Conservation (phyloP, 2,797 vertebrate genomes). For the Cyprinodon diabolis region DNA sequence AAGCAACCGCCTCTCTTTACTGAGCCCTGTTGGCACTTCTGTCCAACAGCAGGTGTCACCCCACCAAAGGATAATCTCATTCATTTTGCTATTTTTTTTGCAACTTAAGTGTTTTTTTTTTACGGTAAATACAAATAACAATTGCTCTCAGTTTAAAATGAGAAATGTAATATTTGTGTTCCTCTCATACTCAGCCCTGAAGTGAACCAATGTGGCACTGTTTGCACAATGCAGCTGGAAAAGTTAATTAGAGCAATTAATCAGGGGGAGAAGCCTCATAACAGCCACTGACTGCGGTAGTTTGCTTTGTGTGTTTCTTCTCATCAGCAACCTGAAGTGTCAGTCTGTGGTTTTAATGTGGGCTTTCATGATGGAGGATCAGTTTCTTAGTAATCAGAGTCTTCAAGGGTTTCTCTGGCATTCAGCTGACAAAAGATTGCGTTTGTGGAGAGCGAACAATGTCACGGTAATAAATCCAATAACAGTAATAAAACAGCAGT, state of each 20-base stretch:
- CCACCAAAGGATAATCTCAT: conserved; percentile 22
- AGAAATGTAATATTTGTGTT: conserved; percentile 20
- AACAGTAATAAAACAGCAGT: not conserved
- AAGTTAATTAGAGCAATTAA: conserved; percentile 67
- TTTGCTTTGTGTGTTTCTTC: conserved; percentile 37
- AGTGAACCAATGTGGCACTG: conserved; percentile 32
- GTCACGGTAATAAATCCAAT: conserved; percentile 3
- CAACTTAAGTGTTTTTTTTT: conserved; percentile 16
- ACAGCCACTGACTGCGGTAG: conserved; percentile 37
- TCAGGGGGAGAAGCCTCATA: conserved; percentile 45
- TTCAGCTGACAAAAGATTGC: conserved; percentile 2
- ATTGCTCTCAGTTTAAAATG: not conserved
- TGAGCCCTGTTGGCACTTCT: conserved; percentile 43
- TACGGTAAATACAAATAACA: conserved; percentile 5
- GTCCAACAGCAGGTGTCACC: conserved; percentile 45
- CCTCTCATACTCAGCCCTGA: conserved; percentile 13
- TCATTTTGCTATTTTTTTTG: conserved; percentile 33
- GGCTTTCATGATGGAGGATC: conserved; percentile 48
- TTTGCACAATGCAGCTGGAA: conserved; percentile 48
- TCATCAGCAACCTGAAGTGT: conserved; percentile 21
- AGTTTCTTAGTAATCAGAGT: conserved; percentile 32
- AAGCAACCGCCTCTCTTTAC: conserved; percentile 24
- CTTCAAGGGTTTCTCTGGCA: conserved; percentile 26
- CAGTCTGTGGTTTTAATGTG: conserved; percentile 9
- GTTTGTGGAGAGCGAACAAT: conserved; percentile 20